Evolutionary conservation across 2,888 invertebrate species (phyloP), one percentile per base, ranked within the genome.

Genomic region (Seira musarum): DNA sequence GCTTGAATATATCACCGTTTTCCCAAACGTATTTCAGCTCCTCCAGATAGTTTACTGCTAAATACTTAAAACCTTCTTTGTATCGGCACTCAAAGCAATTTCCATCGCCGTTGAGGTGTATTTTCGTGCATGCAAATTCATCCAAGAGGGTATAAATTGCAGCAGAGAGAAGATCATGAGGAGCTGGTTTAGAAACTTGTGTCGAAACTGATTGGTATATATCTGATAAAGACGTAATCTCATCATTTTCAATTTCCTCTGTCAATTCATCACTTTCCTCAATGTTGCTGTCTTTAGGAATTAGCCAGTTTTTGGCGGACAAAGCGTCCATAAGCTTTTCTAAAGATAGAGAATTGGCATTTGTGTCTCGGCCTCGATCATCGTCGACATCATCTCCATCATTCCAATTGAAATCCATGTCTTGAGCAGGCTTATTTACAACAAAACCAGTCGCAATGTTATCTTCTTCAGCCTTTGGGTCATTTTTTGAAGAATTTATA

Each of bases 21-120:
- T 65, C 53, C 10, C 76, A 70, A 22, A 49, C 21, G 2, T 70
- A 13, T 8, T 76, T 40, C 2, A 76, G 13, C 53, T n/a, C n/a
- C n/a, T n/a, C n/a, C n/a, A n/a, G n/a, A n/a, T n/a, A n/a, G n/a
- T n/a, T n/a, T n/a, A n/a, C n/a, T n/a, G n/a, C n/a, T n/a, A n/a
- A n/a, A n/a, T n/a, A n/a, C n/a, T n/a, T n/a, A n/a, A n/a, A n/a
- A n/a, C n/a, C n/a, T n/a, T n/a, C n/a, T n/a, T n/a, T n/a, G n/a
- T n/a, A n/a, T n/a, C n/a, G n/a, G n/a, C n/a, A n/a, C n/a, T n/a
- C n/a, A n/a, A n/a, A n/a, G n/a, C n/a, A n/a, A n/a, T n/a, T n/a
- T n/a, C n/a, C n/a, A n/a, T n/a, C n/a, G n/a, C n/a, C n/a, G n/a
- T n/a, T n/a, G n/a, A n/a, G n/a, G n/a, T n/a, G n/a, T n/a, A n/a